Base-by-base conservation (phyloP, 2,888 invertebrate species). In the Eupithecia centaureata region DNA sequence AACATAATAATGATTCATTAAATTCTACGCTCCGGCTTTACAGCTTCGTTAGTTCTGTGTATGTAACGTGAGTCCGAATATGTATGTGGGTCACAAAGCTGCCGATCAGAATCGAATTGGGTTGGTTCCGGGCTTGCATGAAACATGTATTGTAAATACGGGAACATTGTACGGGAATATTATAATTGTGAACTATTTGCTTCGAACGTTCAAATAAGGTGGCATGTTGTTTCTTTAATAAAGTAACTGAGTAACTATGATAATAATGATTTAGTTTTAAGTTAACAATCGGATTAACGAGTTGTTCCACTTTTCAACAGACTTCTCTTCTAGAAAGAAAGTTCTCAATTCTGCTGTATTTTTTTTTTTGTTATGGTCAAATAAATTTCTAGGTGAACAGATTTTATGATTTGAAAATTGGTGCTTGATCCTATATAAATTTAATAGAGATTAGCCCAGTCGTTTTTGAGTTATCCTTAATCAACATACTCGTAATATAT, bases 1-100 rank as follows among this genome's bases (percentile, higher is more conserved):
- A 47, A 47, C 10, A 27, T 25, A n/a, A 28, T 42, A 57, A 61
- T 13, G 64, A 56, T 61, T 68, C 64, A 65, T 68, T 68, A 68
- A 64, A 52, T 38, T 61, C 47, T 51, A 25, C 33, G 47, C 63
- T 52, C 54, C 30, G 59, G 57, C 63, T 67, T 67, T 67, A 52
- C 30, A 42, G 63, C 64, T 68, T 68, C 61, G 68, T 68, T 68
- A 68, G 61, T 54, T 42, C 57, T 61, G 33, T 68, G 65, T 60
- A 60, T 47, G 62, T 35, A 65, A 65, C 58, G 38, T 52, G 64
- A 63, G 28, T 15, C 61, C 22, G 18, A 33, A 30, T 42, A 69
- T 66, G 32, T 66, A 69, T 66, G 38, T 66, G 63, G 69, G 63
- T 66, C 65, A 38, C 63, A 51, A 18, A 61, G 61, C 63, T 52